Percentiles rank a stretch among this genome's conserved stretches.
These are phyloP conservation scores for Chelonus formosanus DNA, from an alignment of 2,888 invertebrate species.

Conservation along the genomic window DNA sequence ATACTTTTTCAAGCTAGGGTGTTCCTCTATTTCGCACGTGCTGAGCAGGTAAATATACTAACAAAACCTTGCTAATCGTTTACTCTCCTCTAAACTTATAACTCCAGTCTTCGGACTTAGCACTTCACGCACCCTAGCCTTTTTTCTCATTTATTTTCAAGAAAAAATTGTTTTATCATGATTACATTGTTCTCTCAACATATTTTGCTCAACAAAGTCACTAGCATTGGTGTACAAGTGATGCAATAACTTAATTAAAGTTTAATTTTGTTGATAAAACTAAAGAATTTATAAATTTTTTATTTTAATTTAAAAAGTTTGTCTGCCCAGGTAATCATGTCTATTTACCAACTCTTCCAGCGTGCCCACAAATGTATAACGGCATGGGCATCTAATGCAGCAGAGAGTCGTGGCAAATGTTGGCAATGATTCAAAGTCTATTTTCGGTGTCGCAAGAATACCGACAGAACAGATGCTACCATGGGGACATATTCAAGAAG, in stretches of 20 bases:
- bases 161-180: too few species aligned
- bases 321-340: conserved; percentile 16
- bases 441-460: conserved; percentile 48
- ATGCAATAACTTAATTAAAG: not conserved
- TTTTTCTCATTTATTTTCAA: too few species aligned
- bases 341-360: conserved; percentile 32
- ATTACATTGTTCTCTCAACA: not conserved
- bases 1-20: conserved; percentile 8
- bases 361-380: conserved; percentile 7
- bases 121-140: not conserved
- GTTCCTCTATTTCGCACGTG: conserved; percentile 32
- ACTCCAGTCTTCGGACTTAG: not conserved
- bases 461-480: conserved; percentile 42
- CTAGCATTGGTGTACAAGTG: not conserved
- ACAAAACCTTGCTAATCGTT: conserved; percentile 13
- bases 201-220: not conserved
- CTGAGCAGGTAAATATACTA: conserved; percentile 13
- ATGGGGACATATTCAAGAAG: conserved; percentile 27
- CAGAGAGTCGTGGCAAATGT: conserved; percentile 43
- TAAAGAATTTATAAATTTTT: not conserved
- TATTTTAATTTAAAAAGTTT: not conserved
- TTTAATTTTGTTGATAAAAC: not conserved
- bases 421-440: conserved; percentile 55
- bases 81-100: conserved; percentile 10
- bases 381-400: conserved; percentile 33